Conservation (phyloP, 2,797 vertebrate species). For the Lophius americanus region DNA sequence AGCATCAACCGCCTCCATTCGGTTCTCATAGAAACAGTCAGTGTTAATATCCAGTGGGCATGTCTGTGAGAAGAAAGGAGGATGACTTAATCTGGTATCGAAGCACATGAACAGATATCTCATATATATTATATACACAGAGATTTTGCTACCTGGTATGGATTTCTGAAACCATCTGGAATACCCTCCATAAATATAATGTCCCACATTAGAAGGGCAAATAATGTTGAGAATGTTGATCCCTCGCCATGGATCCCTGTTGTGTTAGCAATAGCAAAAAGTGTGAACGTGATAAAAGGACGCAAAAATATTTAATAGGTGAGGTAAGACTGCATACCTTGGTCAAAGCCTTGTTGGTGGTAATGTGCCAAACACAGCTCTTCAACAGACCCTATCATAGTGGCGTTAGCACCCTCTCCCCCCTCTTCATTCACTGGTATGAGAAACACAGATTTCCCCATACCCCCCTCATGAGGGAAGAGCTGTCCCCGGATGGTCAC, state of each 20-base stretch:
- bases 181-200: conserved; percentile 90
- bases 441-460: conserved; percentile 91
- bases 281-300: not conserved
- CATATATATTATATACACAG: not conserved
- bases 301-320: not conserved
- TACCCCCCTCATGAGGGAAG: conserved; percentile 91
- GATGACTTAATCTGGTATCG: not conserved
- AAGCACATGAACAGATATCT: not conserved
- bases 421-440: conserved; percentile 72
- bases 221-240: conserved; percentile 91
- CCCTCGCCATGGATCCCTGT: conserved; percentile 97
- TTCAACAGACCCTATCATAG: conserved; percentile 94
- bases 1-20: conserved; percentile 81
- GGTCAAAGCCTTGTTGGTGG: conserved; percentile 88
- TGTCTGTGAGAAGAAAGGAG: conserved; percentile 72
- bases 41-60: conserved; percentile 93
- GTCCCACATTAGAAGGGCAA: conserved; percentile 93
- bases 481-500: conserved; percentile 93
- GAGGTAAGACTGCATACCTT: conserved; percentile 79
- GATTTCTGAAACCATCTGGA: conserved; percentile 91
- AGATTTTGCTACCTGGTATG: conserved; percentile 87
- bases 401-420: conserved; percentile 58
- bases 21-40: conserved; percentile 91
- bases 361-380: conserved; percentile 91
- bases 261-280: not conserved